A percentile compares a stretch with the other conserved stretches of the same genome.
These are phyloP conservation scores for Conistra vaccinii DNA, from an alignment of 2,888 invertebrate species.

Conservation along the genomic window DNA sequence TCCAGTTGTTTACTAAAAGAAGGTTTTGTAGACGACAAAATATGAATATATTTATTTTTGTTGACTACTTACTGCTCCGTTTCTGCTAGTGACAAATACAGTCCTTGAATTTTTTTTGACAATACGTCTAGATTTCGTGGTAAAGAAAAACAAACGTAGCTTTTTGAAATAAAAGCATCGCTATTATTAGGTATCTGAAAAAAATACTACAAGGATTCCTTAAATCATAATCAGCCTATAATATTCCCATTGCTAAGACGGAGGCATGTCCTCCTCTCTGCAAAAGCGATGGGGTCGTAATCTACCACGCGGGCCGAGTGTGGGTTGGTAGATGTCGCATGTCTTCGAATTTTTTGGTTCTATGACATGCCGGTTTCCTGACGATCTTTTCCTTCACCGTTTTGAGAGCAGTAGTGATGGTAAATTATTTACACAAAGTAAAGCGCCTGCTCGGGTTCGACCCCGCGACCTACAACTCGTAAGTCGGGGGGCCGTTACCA, in stretches of 20 bases:
- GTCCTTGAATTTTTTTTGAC: conserved; percentile 10
- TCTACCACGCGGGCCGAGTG: neutral
- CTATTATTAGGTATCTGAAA: neutral
- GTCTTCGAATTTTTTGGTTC: neutral
- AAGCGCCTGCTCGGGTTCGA: too few relatives aligned
- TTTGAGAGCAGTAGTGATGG: too few relatives aligned
- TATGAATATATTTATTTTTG: conserved; percentile 27
- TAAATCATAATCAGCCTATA: neutral
- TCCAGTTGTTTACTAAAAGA: conserved; percentile 31
- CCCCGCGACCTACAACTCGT: too few relatives aligned
- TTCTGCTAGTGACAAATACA: conserved; percentile 12
- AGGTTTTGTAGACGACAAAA: conserved; percentile 3
- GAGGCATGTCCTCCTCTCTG: too few relatives aligned
- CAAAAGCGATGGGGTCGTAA: neutral
- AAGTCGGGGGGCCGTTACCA: too few relatives aligned
- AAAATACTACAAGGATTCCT: neutral
- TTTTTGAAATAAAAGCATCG: neutral
- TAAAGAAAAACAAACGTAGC: neutral
- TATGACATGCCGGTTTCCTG: too few relatives aligned
- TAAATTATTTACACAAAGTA: too few relatives aligned
- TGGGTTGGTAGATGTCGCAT: neutral
- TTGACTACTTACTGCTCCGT: neutral
- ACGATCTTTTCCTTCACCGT: too few relatives aligned
- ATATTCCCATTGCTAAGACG: neutral
- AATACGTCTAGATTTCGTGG: neutral